Percentiles rank a stretch among this genome's conserved stretches.
phyloP scores from a whole-genome alignment of 1,140 invertebrate genomes.

The Cherax quadricarinatus region DNA sequence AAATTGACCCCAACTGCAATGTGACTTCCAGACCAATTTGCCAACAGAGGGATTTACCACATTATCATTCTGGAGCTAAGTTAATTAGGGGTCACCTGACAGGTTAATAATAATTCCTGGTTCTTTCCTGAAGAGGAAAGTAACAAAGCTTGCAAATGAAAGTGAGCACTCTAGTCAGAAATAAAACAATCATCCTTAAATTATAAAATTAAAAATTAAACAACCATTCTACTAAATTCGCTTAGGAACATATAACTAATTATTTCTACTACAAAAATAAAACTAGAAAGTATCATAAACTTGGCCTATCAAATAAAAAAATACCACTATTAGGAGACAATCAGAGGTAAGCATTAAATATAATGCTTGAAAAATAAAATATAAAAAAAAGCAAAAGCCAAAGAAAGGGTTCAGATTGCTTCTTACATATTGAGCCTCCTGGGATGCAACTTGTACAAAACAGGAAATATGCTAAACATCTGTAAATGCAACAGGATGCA shows the following conservation, averaged over 20 bases:
- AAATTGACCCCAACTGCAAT: neutral
- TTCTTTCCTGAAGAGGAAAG: neutral
- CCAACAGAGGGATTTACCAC: neutral
- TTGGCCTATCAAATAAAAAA: conserved; percentile 53
- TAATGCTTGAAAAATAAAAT: neutral
- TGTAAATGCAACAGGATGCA: neutral
- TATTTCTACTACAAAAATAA: conserved; percentile 67
- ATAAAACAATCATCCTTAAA: conserved; percentile 71
- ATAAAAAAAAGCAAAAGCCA: neutral
- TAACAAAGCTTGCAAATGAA: conserved; percentile 13
- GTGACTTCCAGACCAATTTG: conserved; percentile 6
- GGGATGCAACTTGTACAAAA: conserved; percentile 7
- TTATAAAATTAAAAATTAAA: conserved; percentile 50
- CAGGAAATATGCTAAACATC: conserved; percentile 4
- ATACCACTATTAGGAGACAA: conserved; percentile 21
- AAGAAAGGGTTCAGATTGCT: neutral
- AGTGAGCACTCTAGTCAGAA: conserved; percentile 46
- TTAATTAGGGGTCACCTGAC: neutral
- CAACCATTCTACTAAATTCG: conserved; percentile 60
- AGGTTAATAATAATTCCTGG: conserved; percentile 15
- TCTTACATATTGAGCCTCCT: conserved; percentile 17
- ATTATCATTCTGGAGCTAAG: conserved; percentile 5
- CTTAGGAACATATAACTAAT: conserved; percentile 66
- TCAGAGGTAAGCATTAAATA: conserved; percentile 40
- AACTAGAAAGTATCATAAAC: conserved; percentile 57